Evolutionary conservation across 35 echinoderm and acorn worm species (phyloP), one percentile per base, ranked within the genome.

Genomic region (Apostichopus californicus): DNA sequence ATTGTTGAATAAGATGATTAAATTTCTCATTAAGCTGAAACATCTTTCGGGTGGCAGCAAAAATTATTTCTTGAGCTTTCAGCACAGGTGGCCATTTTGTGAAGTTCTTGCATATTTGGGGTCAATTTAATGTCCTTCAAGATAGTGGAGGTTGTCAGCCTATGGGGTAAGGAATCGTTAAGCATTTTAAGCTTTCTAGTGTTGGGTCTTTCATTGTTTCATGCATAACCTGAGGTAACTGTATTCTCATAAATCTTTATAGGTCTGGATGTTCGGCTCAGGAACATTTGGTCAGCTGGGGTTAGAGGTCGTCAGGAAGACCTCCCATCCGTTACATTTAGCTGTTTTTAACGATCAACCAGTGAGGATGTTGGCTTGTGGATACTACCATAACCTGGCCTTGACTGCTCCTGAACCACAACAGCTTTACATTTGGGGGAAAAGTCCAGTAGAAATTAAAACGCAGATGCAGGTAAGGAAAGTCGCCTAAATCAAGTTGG

Each of bases 211-310:
- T 53, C 34, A 46, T 54, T 82, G 9, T 1, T 5, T 53, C 80
- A 82, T 82, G 12, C 23, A 28, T 54, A n/a, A 8, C 14, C 23
- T 82, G 23, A 82, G 34, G 21, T 17, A 82, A 12, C 28, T 14
- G 18, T 26, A 6, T 56, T 91, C 10, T 34, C 9, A 52, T 54
- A 8, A 14, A 4, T 53, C 15, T 54, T 6, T 5, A 63, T 54
- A 95, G 88, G 91, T 96, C 15, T 94, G 89, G 89, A 91, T 94
- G 87, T 98, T 96, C 94, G 97, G 97, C 56, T 94, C 91, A n/a
- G 86, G 87, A n/a, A 57, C 91, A 25, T 96, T 98, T 78, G 97
- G 97, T 81, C 97, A 98, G 92, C 93, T 98, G 21, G 97, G 97
- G 1, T 75, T 63, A 22, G 93, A 93, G 6, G 72, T 25, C 15